A percentile compares a stretch with the other conserved stretches of the same genome.
phyloP scores from a whole-genome alignment of 2,113 vertebrate species.

The Acrocephalus kingi region DNA sequence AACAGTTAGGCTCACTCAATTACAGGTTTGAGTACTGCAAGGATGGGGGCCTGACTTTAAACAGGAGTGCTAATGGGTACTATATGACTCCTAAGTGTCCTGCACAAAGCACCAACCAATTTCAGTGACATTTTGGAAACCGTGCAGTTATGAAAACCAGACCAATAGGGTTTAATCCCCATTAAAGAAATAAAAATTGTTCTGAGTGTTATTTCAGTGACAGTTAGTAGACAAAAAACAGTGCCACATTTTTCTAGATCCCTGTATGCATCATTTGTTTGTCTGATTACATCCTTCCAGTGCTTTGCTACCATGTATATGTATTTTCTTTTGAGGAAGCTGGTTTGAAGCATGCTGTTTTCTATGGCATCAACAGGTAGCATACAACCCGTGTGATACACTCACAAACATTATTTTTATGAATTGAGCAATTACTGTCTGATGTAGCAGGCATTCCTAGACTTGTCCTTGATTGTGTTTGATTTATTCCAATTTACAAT shows the following conservation, averaged over 20 bases:
- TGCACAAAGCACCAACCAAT: not conserved
- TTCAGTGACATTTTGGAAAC: not conserved
- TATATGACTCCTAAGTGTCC: not conserved
- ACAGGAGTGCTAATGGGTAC: not conserved
- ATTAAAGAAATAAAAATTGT: not conserved
- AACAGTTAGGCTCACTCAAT: not conserved
- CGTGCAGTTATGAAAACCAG: not conserved
- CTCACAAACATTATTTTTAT: slow-evolving; percentile 19
- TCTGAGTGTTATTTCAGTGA: not conserved
- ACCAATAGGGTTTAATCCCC: not conserved
- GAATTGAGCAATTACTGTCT: slow-evolving; percentile 11
- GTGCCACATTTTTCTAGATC: not conserved
- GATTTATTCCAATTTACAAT: not conserved
- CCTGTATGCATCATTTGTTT: not conserved
- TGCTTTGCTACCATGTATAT: not conserved
- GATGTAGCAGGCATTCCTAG: not conserved
- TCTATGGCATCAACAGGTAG: not conserved
- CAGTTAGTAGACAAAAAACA: not conserved
- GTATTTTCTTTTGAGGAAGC: not conserved
- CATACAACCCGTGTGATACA: not conserved
- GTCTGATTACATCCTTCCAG: not conserved
- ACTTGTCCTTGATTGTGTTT: not conserved
- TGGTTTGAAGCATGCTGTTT: not conserved
- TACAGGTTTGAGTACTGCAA: not conserved
- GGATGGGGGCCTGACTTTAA: not conserved